These are phyloP conservation scores for Sinocyclocheilus anshuiensis DNA, from an alignment of 2,113 vertebrate genomes.

Conservation along the genomic window DNA sequence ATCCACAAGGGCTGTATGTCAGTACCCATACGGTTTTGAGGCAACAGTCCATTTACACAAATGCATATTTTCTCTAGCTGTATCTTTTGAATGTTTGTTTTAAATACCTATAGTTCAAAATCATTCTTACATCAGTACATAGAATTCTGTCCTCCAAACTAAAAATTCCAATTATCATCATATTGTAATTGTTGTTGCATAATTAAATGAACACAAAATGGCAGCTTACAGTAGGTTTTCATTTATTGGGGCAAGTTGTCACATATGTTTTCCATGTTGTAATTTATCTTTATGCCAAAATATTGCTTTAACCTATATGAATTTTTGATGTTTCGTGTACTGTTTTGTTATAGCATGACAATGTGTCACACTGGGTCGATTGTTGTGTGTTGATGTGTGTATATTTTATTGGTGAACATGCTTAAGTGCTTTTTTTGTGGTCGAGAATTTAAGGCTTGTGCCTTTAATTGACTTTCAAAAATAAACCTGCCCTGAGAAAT, in stretches of 20 bases:
- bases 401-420: not conserved
- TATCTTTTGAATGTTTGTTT: not conserved
- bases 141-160: not conserved
- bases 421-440: not conserved
- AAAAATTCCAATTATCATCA: not conserved
- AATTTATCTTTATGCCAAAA: no score
- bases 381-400: not conserved
- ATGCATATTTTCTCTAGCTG: not conserved
- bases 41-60: not conserved
- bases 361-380: not conserved
- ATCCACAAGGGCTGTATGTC: not conserved
- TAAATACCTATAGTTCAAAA: not conserved
- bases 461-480: conserved; percentile 14
- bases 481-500: conserved; percentile 7
- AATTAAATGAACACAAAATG: not conserved
- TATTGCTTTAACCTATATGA: not conserved
- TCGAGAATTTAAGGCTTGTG: not conserved
- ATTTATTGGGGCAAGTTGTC: not conserved
- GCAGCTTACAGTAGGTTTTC: not conserved
- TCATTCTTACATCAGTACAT: not conserved
- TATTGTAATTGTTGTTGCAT: not conserved
- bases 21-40: not conserved
- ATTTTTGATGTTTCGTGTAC: not conserved
- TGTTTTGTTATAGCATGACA: not conserved
- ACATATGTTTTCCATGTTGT: not conserved